These are phyloP conservation scores for Anoplolepis gracilipes DNA, from an alignment of 1,140 invertebrate genomes.

Conservation along the genomic window DNA sequence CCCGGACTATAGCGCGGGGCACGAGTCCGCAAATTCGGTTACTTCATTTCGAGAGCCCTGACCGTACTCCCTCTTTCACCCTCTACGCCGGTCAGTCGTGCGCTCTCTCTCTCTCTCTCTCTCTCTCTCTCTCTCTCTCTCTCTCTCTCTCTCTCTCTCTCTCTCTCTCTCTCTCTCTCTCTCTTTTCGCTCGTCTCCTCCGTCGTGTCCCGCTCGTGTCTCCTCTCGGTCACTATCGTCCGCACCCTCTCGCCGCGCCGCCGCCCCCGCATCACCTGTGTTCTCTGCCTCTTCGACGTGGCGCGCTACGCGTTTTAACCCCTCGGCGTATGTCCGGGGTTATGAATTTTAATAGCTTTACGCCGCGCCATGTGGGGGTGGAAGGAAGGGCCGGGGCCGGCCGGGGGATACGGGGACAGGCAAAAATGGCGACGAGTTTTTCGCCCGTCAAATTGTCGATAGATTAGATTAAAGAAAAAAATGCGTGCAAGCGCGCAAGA, in stretches of 20 bases:
- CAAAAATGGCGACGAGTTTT: slow-evolving; percentile 84
- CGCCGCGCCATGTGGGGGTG: slow-evolving; percentile 78
- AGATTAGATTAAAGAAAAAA: slow-evolving; percentile 84
- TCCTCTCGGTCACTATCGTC: slow-evolving; percentile 49
- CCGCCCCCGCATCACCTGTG: slow-evolving; percentile 54
- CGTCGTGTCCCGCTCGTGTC: slow-evolving; percentile 49
- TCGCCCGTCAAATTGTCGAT: slow-evolving; percentile 85
- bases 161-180: background rate
- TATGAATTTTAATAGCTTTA: slow-evolving; percentile 87
- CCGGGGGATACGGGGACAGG: slow-evolving; percentile 48
- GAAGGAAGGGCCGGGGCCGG: slow-evolving; percentile 58
- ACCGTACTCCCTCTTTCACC: slow-evolving; percentile 60
- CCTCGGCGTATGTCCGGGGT: slow-evolving; percentile 85
- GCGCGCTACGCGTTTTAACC: slow-evolving; percentile 82
- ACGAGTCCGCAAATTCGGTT: slow-evolving; percentile 84
- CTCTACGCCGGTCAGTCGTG: slow-evolving; percentile 8
- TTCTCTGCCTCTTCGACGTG: slow-evolving; percentile 59
- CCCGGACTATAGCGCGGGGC: slow-evolving; percentile 79
- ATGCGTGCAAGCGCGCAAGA: slow-evolving; percentile 65
- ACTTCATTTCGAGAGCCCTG: slow-evolving; percentile 83
- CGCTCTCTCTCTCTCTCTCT: background rate
- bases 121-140: slow-evolving; percentile 16
- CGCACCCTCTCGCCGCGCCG: slow-evolving; percentile 13
- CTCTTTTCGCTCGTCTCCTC: slow-evolving; percentile 44
- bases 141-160: slow-evolving; percentile 9